Evolutionary conservation across 2,888 invertebrate genomes (phyloP).

Genomic region (Xestoiulus laeticollis): DNA sequence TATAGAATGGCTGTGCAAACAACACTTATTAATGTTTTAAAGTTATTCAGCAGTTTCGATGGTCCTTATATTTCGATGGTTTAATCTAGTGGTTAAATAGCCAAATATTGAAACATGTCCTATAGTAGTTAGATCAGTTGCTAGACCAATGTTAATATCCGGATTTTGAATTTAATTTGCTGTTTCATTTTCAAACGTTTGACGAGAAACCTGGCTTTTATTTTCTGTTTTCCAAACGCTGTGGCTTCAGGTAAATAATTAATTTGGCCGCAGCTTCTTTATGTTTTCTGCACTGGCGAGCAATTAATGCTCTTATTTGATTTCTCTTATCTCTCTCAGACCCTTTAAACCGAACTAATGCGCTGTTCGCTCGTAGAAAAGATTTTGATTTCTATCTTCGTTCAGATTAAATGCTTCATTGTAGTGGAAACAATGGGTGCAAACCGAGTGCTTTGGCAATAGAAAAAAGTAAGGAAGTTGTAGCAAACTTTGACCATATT

Average conservation of each 20-base stretch:
- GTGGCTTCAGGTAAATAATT: background rate
- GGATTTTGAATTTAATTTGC: background rate
- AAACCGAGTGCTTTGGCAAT: conserved; percentile 21
- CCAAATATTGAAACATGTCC: too few species aligned
- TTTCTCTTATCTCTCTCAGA: background rate
- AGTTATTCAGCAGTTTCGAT: too few species aligned
- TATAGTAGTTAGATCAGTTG: too few species aligned
- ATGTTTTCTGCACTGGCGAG: background rate
- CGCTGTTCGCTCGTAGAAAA: background rate
- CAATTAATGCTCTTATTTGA: conserved; percentile 12
- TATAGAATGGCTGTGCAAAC: too few species aligned
- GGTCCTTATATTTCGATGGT: too few species aligned
- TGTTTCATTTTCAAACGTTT: background rate
- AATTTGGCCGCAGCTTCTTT: background rate
- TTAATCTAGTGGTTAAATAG: too few species aligned
- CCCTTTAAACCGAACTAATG: conserved; percentile 3
- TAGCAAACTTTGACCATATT: background rate
- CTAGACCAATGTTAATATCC: too few species aligned
- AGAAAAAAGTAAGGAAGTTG: background rate
- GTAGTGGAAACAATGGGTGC: background rate
- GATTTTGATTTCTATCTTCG: conserved; percentile 37
- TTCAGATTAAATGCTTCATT: background rate
- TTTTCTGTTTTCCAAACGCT: background rate
- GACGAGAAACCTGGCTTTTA: background rate
- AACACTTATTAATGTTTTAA: too few species aligned